Evolutionary conservation across 1,140 invertebrate species (phyloP), one percentile per base, ranked within the genome.

Genomic region (Magallana gigas): DNA sequence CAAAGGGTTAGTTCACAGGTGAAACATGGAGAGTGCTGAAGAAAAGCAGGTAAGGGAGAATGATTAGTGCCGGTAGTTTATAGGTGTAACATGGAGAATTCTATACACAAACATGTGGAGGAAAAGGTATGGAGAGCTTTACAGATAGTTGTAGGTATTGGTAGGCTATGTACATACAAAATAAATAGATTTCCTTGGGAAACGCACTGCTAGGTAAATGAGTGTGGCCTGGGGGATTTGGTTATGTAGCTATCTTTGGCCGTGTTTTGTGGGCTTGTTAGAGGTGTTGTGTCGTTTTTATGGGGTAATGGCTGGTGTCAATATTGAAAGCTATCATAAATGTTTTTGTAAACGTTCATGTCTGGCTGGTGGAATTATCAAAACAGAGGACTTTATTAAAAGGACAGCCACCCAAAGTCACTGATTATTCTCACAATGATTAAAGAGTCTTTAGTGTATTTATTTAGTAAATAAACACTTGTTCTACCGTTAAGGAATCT

Each of bases 281-380:
- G 68, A 76, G 23, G 23, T 76, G 68, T 76, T 76, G 23, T 76
- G 68, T 76, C 9, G 23, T 18, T 76, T 76, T 76, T 76, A 76
- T 76, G 68, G 68, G 68, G 68, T 76, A 23, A 76, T 76, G 68
- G 68, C 68, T 76, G 68, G 68, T 23, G 68, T 76, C 68, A 76
- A 76, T 76, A 29, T 76, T 76, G 23, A 23, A 12, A 29, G 18
- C 68, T 23, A 48, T 76, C 36, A 48, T 36, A 76, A 76, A 76
- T 76, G 68, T 76, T 76, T 36, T 76, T 76, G 23, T 36, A 8
- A 7, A 76, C 12, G 23, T 11, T 12, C 36, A 29, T 76, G 36
- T 29, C 68, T 76, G 23, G 68, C 23, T 29, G 68, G 23, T 76
- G 36, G 23, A 36, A 29, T 76, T 18, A 29, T 29, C 12, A 71